Evolutionary conservation across 1,140 invertebrate species (phyloP), one percentile per base, ranked within the genome.

Genomic region (Glossosoma conforme): DNA sequence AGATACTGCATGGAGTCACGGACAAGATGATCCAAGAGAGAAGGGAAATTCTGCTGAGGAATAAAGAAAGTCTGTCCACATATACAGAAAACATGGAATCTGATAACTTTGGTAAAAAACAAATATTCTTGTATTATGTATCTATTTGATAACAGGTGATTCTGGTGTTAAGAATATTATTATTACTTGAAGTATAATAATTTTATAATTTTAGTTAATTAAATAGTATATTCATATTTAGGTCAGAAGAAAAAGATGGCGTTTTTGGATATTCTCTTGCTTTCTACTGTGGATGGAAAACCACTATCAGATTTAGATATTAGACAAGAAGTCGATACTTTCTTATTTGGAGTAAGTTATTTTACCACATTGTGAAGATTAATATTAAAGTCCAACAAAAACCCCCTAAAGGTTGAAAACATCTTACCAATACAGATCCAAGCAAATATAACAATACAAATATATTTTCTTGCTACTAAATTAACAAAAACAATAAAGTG

Each of bases 261-360:
- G 4, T 87, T 92, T 65, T 70, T 92, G 58, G 89, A 92, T 70
- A 66, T 90, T 32, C 63, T 92, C 6, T 67, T 92, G 2, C 69
- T 84, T 59, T 72, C 77, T 25, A 76, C 75, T 47, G 65, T 78
- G 5, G 74, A 80, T 54, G 81, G 76, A 3, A 62, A 67, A 25
- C 65, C 67, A 25, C 69, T 89, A 24, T 77, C 73, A 10, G 72
- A 85, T 58, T 66, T 76, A 10, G 83, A 85, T 58, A 83, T 91
- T 11, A 67, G 79, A 44, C 81, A 86, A 68, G 82, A 86, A 73
- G 83, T 86, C 1, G 80, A 85, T 53, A 87, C 85, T 1, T 87
- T 88, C 56, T 83, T 87, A 78, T 87, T 87, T 64, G 85, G 82
- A 72, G 87, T 88, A 51, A 62, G 59, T 62, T 11, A 48, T 48